Conservation (phyloP, 1,140 invertebrate species). For the Drosophila santomea region DNA sequence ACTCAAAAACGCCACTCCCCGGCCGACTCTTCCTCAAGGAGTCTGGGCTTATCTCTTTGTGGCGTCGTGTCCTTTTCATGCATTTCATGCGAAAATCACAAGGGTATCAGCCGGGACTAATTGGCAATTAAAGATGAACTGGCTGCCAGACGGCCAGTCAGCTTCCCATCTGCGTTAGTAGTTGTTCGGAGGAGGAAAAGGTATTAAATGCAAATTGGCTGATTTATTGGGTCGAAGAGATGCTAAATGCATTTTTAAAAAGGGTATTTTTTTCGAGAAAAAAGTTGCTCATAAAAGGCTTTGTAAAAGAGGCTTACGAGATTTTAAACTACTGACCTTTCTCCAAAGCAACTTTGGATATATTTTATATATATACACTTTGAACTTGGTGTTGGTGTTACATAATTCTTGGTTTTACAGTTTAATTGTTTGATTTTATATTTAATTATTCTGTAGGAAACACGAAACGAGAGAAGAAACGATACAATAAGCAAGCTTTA, state of each 20-base stretch:
- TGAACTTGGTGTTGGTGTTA: conserved; percentile 31
- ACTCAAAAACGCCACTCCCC: conserved; percentile 2
- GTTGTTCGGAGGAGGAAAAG: conserved; percentile 2
- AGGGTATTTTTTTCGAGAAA: not conserved
- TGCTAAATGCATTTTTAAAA: conserved; percentile 52
- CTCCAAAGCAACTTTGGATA: too few relatives aligned
- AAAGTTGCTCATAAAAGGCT: conserved; percentile 5
- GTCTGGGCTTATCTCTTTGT: conserved; percentile 37
- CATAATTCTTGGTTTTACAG: conserved; percentile 22
- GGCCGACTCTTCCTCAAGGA: conserved; percentile 16
- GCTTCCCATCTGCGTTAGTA: conserved; percentile 4
- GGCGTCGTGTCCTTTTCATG: conserved; percentile 55
- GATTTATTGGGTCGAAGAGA: conserved; percentile 38
- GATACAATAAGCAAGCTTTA: conserved; percentile 30
- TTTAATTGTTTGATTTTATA: conserved; percentile 17
- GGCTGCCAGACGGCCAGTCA: conserved; percentile 1
- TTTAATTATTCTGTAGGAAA: conserved; percentile 8
- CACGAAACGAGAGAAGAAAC: conserved; percentile 42
- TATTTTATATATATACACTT: conserved; percentile 10
- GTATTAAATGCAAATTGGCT: conserved; percentile 50
- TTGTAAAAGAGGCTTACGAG: conserved; percentile 3
- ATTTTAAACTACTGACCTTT: not conserved
- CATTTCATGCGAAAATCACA: conserved; percentile 74
- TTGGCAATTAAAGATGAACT: conserved; percentile 78
- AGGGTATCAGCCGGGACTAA: conserved; percentile 73